phyloP scores from a whole-genome alignment of 2,888 invertebrate genomes.

The Idaea straminata region DNA sequence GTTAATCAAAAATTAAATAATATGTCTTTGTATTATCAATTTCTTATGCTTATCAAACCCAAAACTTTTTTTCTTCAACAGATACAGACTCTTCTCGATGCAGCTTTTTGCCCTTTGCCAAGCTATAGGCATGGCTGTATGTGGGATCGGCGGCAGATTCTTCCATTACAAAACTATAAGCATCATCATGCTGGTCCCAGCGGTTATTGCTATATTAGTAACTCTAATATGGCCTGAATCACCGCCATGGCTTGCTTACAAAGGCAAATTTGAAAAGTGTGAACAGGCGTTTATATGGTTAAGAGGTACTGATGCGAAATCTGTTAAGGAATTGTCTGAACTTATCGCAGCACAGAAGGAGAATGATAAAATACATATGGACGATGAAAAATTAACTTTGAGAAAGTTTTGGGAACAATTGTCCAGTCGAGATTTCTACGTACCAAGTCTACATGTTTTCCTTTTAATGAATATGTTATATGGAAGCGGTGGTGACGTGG shows the following conservation, averaged over 20 bases:
- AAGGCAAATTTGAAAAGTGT: constrained; percentile 26
- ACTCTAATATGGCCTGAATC: constrained; percentile 30
- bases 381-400: not conserved
- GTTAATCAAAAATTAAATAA: too few species aligned
- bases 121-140: constrained; percentile 17
- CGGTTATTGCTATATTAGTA: constrained; percentile 13
- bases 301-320: constrained; percentile 21
- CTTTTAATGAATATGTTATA: constrained; percentile 21
- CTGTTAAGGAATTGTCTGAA: constrained; percentile 20
- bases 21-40: constrained; percentile 11
- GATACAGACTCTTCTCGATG: constrained; percentile 20
- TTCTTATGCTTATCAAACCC: not conserved
- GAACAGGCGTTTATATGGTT: constrained; percentile 24
- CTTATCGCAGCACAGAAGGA: constrained; percentile 22
- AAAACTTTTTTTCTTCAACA: not conserved
- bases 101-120: constrained; percentile 14
- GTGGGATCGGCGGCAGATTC: constrained; percentile 21
- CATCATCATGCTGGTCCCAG: constrained; percentile 19
- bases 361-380: constrained; percentile 1
- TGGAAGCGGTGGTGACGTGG: constrained; percentile 25
- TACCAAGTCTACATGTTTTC: constrained; percentile 24
- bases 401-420: constrained; percentile 9
- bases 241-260: constrained; percentile 29
- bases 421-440: constrained; percentile 24
- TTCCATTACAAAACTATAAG: constrained; percentile 22